phyloP scores from a whole-genome alignment of 2,113 vertebrate species.

The Scalopus aquaticus region DNA sequence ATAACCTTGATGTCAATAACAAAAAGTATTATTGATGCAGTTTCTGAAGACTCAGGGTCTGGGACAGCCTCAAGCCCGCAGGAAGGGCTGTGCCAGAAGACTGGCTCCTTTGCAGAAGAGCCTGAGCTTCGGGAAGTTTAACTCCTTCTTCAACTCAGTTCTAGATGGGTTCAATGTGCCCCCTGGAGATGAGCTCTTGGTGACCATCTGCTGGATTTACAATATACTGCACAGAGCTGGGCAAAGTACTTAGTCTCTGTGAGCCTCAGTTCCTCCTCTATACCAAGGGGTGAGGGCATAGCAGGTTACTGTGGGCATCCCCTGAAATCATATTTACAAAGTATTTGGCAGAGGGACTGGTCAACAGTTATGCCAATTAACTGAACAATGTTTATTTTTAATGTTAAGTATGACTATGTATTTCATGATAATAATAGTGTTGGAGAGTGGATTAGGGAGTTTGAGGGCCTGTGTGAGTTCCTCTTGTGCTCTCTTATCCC shows the following conservation, averaged over 20 bases:
- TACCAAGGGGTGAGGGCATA: not conserved
- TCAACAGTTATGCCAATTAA: not conserved
- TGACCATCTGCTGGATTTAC: not conserved
- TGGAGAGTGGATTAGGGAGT: too few species aligned
- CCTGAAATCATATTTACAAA: not conserved
- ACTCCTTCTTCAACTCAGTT: not conserved
- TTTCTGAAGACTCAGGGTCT: not conserved
- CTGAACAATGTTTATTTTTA: not conserved
- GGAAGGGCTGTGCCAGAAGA: not conserved
- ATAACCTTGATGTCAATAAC: not conserved
- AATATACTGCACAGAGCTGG: not conserved
- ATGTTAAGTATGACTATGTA: not conserved
- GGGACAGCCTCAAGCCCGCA: not conserved
- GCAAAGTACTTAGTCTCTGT: not conserved
- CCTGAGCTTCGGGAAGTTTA: not conserved
- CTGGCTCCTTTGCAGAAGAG: not conserved
- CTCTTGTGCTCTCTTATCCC: not conserved
- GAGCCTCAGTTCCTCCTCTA: not conserved
- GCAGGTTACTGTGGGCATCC: accelerated
- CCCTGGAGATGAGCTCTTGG: not conserved
- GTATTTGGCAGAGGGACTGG: not conserved
- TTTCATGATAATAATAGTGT: not conserved
- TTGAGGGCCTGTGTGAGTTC: accelerated
- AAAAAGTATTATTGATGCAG: not conserved
- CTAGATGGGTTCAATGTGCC: not conserved